Percentiles rank a stretch among this genome's conserved stretches.
These are phyloP conservation scores for Epinotia ramella DNA, from an alignment of 2,888 invertebrate genomes.

Conservation along the genomic window DNA sequence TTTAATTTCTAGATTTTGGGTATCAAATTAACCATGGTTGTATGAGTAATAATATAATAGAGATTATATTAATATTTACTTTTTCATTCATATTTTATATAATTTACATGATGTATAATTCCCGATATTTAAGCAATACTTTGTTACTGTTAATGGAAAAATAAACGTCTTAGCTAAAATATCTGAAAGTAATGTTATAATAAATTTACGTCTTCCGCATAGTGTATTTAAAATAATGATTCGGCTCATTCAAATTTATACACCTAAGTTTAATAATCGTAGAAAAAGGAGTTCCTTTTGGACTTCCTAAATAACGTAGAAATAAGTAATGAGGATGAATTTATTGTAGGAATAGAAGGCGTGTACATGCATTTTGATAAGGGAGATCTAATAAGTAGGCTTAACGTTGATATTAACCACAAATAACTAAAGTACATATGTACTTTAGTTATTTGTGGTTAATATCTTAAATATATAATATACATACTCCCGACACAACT, in stretches of 20 bases:
- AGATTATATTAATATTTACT: background rate
- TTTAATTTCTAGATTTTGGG: background rate
- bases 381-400: conserved; percentile 42
- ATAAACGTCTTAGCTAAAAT: conserved; percentile 32
- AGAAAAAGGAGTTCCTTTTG: conserved; percentile 72
- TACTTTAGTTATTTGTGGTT: no score
- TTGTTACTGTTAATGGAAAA: conserved; percentile 12
- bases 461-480: background rate
- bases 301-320: conserved; percentile 59
- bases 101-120: conserved; percentile 3
- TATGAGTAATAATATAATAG: background rate
- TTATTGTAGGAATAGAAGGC: conserved; percentile 71
- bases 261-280: conserved; percentile 62
- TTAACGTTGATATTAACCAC: conserved; percentile 15
- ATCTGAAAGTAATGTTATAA: conserved; percentile 61
- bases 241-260: conserved; percentile 70
- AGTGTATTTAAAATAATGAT: conserved; percentile 73
- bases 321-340: conserved; percentile 75
- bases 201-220: conserved; percentile 84
- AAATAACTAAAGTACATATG: background rate
- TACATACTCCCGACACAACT: background rate
- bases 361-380: conserved; percentile 65
- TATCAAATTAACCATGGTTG: background rate
- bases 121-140: background rate
- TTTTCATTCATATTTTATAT: background rate